Evolutionary conservation across 1,140 invertebrate genomes (phyloP).

Genomic region (Hylaeus volcanicus): DNA sequence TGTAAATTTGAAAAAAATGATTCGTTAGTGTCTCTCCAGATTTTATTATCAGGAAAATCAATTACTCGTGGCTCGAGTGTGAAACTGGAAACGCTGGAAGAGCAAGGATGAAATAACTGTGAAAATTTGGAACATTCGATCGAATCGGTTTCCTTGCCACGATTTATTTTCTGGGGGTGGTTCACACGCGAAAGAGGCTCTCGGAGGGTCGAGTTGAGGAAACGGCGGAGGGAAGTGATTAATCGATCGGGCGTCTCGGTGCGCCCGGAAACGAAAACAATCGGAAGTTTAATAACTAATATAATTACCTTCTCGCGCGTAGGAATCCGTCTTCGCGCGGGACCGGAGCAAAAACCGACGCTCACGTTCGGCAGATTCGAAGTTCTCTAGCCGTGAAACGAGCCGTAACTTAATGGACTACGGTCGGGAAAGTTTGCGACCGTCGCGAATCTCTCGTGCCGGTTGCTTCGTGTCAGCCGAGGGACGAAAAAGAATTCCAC

Average conservation of each 20-base stretch:
- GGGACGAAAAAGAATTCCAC: background rate
- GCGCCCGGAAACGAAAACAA: slow-evolving; percentile 24
- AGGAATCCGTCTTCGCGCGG: background rate
- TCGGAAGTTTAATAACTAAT: slow-evolving; percentile 41
- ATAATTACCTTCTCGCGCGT: slow-evolving; percentile 19
- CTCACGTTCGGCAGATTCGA: slow-evolving; percentile 18
- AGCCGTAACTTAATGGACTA: slow-evolving; percentile 46
- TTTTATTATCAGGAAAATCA: no score
- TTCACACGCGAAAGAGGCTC: no score
- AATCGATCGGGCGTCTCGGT: slow-evolving; percentile 12
- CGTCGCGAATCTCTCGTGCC: slow-evolving; percentile 8
- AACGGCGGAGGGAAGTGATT: background rate
- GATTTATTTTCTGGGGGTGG: no score
- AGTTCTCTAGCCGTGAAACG: slow-evolving; percentile 39
- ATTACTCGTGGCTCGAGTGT: no score
- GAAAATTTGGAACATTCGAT: no score
- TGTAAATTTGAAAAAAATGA: no score
- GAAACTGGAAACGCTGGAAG: no score
- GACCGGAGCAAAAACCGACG: slow-evolving; percentile 10
- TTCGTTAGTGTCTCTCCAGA: no score
- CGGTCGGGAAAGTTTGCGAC: slow-evolving; percentile 35
- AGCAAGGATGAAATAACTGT: no score
- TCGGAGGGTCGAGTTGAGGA: no score
- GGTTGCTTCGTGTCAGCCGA: slow-evolving; percentile 20
- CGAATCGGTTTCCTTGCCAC: no score